These are phyloP conservation scores for Microtus ochrogaster DNA, from an alignment of 2,113 vertebrate genomes.

Conservation along the genomic window DNA sequence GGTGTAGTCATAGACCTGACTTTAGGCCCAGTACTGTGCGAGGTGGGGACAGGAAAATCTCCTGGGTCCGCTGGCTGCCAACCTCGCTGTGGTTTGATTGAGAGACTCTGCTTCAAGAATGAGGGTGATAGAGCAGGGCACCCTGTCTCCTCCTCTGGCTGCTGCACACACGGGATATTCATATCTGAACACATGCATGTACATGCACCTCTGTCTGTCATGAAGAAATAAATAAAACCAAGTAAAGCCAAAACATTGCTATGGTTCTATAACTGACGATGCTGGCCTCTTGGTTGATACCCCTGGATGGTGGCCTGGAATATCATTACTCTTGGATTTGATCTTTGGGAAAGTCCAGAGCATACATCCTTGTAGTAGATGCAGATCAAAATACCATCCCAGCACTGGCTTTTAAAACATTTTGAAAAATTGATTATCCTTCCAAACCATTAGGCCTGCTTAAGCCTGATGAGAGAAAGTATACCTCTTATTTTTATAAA, in stretches of 20 bases:
- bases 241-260: neutral
- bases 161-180: neutral
- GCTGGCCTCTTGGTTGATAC: neutral
- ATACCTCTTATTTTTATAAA: neutral
- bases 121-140: neutral
- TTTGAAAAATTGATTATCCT: constrained; percentile 68
- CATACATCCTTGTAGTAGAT: constrained; percentile 22
- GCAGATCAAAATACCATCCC: constrained; percentile 51
- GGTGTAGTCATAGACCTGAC: neutral
- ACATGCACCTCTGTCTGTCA: neutral
- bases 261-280: neutral
- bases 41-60: neutral
- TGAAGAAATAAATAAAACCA: neutral
- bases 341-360: constrained; percentile 48
- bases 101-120: neutral
- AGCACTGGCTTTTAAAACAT: constrained; percentile 64
- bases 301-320: constrained; percentile 24
- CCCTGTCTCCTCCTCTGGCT: neutral
- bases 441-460: constrained; percentile 28
- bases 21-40: neutral
- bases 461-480: neutral
- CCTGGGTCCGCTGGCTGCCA: neutral
- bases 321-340: constrained; percentile 26
- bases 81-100: neutral
- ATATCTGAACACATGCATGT: neutral